phyloP scores from a whole-genome alignment of 2,888 invertebrate species.

The Panopea generosa region DNA sequence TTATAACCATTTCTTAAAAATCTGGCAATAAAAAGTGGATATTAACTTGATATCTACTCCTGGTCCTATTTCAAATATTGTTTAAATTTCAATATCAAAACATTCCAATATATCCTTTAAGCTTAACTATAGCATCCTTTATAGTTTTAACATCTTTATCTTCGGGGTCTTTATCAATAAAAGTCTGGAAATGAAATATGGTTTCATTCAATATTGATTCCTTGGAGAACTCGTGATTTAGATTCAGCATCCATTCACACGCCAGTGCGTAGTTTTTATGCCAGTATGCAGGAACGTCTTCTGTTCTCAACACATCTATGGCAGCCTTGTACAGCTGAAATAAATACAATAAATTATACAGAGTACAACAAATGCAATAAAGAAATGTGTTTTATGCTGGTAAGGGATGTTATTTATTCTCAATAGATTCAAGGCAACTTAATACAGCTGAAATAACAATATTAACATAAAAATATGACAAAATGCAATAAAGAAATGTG shows the following conservation, averaged over 20 bases:
- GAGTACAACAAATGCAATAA: neutral
- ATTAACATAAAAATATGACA: no score
- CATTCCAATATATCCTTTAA: conserved; percentile 14
- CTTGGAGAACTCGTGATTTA: conserved; percentile 47
- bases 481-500: no score
- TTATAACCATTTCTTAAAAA: no score
- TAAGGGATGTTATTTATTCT: no score
- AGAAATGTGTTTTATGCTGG: neutral
- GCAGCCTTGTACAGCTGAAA: conserved; percentile 79
- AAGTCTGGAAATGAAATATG: conserved; percentile 68
- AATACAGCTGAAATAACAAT: no score
- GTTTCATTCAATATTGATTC: conserved; percentile 52
- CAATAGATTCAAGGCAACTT: no score
- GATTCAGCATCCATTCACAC: conserved; percentile 69
- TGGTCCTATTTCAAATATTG: no score
- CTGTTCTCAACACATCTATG: conserved; percentile 57
- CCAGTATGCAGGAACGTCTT: conserved; percentile 79
- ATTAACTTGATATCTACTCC: no score
- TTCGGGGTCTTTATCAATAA: conserved; percentile 38
- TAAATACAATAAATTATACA: no score
- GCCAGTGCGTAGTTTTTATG: conserved; percentile 83
- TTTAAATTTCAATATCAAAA: no score
- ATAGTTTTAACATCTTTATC: conserved; percentile 46
- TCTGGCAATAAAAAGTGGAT: no score
- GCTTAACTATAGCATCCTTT: conserved; percentile 21